A percentile compares a stretch with the other conserved stretches of the same genome.
Conservation (phyloP, 1,140 invertebrate species). For the Bombus soroeensis region DNA sequence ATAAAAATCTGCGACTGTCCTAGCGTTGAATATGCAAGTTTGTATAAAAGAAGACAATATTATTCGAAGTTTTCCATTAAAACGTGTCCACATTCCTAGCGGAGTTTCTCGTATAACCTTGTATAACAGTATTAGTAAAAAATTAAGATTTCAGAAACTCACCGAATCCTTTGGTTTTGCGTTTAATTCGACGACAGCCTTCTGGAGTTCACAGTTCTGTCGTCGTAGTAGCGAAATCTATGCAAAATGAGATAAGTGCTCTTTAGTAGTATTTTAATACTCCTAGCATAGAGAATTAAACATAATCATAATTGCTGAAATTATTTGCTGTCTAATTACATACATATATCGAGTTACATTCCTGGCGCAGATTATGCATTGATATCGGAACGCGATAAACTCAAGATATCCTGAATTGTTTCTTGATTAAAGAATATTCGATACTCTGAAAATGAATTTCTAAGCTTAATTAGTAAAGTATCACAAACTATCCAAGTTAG, state of each 20-base stretch:
- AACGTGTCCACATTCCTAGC: not conserved
- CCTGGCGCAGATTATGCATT: too few species aligned
- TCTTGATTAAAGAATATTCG: not conserved
- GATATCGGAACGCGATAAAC: too few species aligned
- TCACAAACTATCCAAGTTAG: too few species aligned
- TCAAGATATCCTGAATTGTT: not conserved
- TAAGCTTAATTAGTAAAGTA: not conserved
- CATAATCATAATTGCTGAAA: not conserved
- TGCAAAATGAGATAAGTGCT: constrained; percentile 8
- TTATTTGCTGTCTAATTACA: not conserved
- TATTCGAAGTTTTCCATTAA: not conserved
- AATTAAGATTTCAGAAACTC: constrained; percentile 56
- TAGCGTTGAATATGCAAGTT: constrained; percentile 1
- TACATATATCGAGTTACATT: not conserved
- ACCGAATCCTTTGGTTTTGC: constrained; percentile 75
- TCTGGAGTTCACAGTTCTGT: constrained; percentile 79
- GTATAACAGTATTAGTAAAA: not conserved
- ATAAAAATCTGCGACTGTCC: not conserved
- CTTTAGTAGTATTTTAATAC: not conserved
- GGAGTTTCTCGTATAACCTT: too few species aligned
- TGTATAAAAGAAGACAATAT: not conserved
- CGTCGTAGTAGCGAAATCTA: constrained; percentile 77
- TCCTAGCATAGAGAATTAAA: not conserved
- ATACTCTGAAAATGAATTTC: not conserved
- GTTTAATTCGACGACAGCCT: constrained; percentile 75